Base-by-base conservation (phyloP, 2,888 invertebrate genomes). In the Arenicola marina region DNA sequence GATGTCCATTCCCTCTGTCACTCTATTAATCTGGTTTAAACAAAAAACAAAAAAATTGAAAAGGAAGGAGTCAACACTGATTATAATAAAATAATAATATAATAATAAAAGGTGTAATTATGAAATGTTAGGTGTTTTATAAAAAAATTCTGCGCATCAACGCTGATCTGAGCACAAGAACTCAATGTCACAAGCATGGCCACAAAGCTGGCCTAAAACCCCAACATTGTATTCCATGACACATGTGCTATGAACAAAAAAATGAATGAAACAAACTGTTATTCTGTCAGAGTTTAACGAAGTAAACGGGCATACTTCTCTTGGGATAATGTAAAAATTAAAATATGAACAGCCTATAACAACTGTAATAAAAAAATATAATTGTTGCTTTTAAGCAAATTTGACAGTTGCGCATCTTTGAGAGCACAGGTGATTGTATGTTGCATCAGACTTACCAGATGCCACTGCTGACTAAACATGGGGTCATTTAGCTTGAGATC, bases 401-500 rank as follows among this genome's bases (percentile, higher is more conserved):
- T n/a, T n/a, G n/a, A n/a, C n/a, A n/a, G n/a, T n/a, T n/a, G n/a
- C n/a, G n/a, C n/a, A n/a, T n/a, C n/a, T n/a, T n/a, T n/a, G n/a
- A n/a, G n/a, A n/a, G n/a, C n/a, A n/a, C n/a, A n/a, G n/a, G n/a
- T n/a, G n/a, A n/a, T n/a, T n/a, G n/a, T n/a, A n/a, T n/a, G n/a
- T n/a, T 33, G 31, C 31, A 33, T 15, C 44, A n/a, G 24, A 61
- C 75, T 72, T 63, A 79, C 78, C 75, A 82, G 68, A 66, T 82
- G 82, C 82, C 82, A 82, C 62, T 82, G 81, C 31, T 71, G 59
- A 1, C 58, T 61, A 62, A 75, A 81, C 3, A 75, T 26, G 11
- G 45, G 32, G 51, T 57, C 34, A 18, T 48, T 34, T n/a, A n/a
- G n/a, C n/a, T n/a, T n/a, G 57, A 58, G 54, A 45, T 4, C n/a